phyloP scores from a whole-genome alignment of 2,888 invertebrate genomes.

The Bedellia somnulentella region DNA sequence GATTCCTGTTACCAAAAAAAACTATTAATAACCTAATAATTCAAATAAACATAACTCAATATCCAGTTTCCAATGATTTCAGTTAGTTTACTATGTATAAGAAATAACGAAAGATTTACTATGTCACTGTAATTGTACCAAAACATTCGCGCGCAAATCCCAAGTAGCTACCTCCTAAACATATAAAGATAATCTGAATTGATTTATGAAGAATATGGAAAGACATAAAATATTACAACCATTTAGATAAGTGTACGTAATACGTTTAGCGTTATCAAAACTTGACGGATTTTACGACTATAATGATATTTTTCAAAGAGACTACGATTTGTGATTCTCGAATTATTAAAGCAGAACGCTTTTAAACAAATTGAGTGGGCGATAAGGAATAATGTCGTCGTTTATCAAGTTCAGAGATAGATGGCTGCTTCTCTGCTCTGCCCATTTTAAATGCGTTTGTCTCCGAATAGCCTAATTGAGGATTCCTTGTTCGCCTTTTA shows the following conservation, averaged over 20 bases:
- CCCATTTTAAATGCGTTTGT: constrained; percentile 62
- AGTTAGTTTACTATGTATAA: no score
- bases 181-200: no score
- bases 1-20: no score
- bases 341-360: constrained; percentile 61
- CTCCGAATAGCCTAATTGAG: constrained; percentile 57
- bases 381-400: constrained; percentile 62
- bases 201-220: no score
- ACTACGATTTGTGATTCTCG: constrained; percentile 59
- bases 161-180: no score
- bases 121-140: no score
- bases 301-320: constrained; percentile 50
- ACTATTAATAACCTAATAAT: no score
- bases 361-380: constrained; percentile 62
- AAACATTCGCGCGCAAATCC: no score
- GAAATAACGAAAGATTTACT: no score
- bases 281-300: constrained; percentile 35
- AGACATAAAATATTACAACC: background rate
- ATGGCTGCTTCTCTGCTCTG: constrained; percentile 55
- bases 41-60: no score
- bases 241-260: constrained; percentile 32
- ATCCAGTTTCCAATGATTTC: no score
- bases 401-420: constrained; percentile 58
- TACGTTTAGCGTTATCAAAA: constrained; percentile 23
- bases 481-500: no score